phyloP scores from a whole-genome alignment of 1,140 invertebrate species.

The Parasteatoda tepidariorum region DNA sequence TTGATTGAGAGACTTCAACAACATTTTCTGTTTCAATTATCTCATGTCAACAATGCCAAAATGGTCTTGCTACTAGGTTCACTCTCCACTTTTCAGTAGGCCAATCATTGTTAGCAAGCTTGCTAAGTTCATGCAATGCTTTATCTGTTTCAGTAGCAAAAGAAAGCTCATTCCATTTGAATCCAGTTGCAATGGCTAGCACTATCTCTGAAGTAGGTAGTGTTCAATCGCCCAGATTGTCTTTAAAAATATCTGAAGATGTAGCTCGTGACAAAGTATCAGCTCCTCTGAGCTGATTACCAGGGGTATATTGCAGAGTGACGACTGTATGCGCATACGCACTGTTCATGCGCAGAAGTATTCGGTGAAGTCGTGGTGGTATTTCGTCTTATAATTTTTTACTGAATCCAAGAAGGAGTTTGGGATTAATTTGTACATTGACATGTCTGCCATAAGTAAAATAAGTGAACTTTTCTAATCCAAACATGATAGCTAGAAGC shows the following conservation, averaged over 20 bases:
- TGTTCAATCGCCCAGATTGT: background rate
- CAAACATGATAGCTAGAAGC: constrained; percentile 55
- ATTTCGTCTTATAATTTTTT: constrained; percentile 8
- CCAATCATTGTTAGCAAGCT: background rate
- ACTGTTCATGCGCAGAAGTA: constrained; percentile 45
- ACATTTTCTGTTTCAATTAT: background rate
- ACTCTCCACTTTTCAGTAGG: background rate
- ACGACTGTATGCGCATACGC: too few relatives aligned
- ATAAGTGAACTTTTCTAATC: constrained; percentile 61
- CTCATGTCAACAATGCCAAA: constrained; percentile 22
- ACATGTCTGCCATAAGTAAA: constrained; percentile 61
- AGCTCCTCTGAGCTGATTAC: constrained; percentile 35
- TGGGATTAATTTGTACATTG: constrained; percentile 58
- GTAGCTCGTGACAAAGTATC: constrained; percentile 21
- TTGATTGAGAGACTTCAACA: constrained; percentile 12
- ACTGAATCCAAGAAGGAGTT: constrained; percentile 43
- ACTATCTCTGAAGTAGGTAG: background rate
- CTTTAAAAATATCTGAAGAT: background rate
- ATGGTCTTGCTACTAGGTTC: background rate
- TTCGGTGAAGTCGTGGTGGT: constrained; percentile 48
- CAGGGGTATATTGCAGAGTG: constrained; percentile 21
- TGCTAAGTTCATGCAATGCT: background rate
- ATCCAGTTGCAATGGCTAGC: background rate
- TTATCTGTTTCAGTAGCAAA: background rate
- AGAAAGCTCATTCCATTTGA: background rate